Percentiles rank a stretch among this genome's conserved stretches.
Evolutionary conservation across 2,113 vertebrate species (phyloP).

Genomic region (Columba livia): DNA sequence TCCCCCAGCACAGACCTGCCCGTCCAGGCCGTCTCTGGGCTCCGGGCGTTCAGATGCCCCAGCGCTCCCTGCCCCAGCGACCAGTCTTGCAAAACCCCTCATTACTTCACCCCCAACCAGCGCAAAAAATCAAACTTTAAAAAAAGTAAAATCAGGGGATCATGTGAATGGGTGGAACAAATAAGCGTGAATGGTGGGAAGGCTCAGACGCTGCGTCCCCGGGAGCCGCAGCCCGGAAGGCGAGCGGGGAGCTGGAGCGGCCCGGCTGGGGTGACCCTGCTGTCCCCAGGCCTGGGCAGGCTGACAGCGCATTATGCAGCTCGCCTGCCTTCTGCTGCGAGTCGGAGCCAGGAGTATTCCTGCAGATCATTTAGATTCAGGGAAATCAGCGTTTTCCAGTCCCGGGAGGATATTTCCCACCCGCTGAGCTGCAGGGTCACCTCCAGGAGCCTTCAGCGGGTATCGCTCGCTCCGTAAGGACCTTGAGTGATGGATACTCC

Average conservation of each 20-base stretch:
- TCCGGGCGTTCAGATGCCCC: background rate
- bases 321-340: background rate
- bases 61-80: background rate
- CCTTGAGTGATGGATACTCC: slow-evolving; percentile 18
- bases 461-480: background rate
- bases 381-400: slow-evolving; percentile 7
- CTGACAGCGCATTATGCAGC: background rate
- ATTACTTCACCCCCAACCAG: background rate
- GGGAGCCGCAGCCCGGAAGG: background rate
- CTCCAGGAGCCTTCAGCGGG: background rate
- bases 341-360: background rate
- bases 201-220: background rate
- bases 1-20: background rate
- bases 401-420: slow-evolving; percentile 8
- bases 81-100: background rate
- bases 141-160: background rate
- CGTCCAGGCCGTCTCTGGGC: background rate
- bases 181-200: background rate
- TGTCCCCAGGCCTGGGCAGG: background rate
- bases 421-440: slow-evolving; percentile 26
- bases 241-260: fast-evolving
- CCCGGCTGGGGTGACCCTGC: background rate
- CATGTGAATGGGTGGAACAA: background rate
- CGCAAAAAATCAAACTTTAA: background rate
- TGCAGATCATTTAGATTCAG: background rate